Conservation (phyloP, 2,113 vertebrate genomes). For the Henicopernis longicauda region DNA sequence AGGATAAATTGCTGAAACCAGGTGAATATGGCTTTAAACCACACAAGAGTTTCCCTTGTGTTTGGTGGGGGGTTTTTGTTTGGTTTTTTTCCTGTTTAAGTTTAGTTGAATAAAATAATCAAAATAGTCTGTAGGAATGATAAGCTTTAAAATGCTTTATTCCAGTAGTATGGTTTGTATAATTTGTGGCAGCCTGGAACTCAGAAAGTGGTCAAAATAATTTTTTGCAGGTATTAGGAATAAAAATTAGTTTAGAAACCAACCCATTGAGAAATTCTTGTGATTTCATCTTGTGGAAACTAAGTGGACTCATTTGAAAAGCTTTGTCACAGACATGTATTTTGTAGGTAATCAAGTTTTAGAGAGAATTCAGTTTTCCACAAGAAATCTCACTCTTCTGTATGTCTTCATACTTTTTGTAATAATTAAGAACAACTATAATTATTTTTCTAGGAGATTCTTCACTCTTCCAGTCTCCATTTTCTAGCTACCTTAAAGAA, state of each 20-base stretch:
- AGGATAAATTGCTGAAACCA: conserved; percentile 42
- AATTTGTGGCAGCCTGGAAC: conserved; percentile 23
- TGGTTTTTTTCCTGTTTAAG: neutral
- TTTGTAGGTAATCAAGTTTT: neutral
- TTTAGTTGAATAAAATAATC: conserved; percentile 62
- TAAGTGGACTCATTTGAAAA: neutral
- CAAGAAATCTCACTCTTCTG: neutral
- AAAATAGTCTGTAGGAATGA: conserved; percentile 56
- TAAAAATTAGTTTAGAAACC: conserved; percentile 50
- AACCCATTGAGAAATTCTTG: neutral
- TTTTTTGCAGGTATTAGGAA: conserved; percentile 57
- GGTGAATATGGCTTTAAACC: conserved; percentile 41
- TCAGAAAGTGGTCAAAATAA: conserved; percentile 44
- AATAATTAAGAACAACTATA: neutral
- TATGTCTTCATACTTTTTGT: neutral
- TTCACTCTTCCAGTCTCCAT: neutral
- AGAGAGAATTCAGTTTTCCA: neutral
- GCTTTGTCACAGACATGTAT: neutral
- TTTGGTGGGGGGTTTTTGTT: neutral
- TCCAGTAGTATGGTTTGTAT: conserved; percentile 22
- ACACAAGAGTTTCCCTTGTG: conserved; percentile 30
- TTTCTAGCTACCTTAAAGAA: neutral
- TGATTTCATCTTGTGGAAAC: neutral
- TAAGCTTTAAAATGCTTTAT: conserved; percentile 58
- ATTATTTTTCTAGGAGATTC: neutral